A percentile compares a stretch with the other conserved stretches of the same genome.
These are phyloP conservation scores for Cyclophora punctaria DNA, from an alignment of 2,888 invertebrate genomes.

Conservation along the genomic window DNA sequence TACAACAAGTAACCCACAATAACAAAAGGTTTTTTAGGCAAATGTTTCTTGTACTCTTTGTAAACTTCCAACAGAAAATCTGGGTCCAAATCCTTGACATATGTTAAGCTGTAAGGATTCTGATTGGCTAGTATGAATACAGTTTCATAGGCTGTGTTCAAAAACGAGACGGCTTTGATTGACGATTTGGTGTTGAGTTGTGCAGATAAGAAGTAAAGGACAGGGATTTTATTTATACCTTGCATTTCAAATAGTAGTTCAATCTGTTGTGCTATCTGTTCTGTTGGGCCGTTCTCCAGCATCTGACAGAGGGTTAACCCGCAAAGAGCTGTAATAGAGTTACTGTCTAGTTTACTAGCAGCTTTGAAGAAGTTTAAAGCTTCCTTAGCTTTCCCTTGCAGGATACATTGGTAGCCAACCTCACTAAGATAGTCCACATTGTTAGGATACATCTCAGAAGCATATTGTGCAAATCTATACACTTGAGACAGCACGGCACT, in stretches of 20 bases:
- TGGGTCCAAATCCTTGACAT: constrained; percentile 86
- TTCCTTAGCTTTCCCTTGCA: constrained; percentile 84
- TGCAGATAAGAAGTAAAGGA: constrained; percentile 81
- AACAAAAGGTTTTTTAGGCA: constrained; percentile 77
- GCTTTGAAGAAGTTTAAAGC: constrained; percentile 86
- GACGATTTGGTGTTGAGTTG: constrained; percentile 74
- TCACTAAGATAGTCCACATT: constrained; percentile 85
- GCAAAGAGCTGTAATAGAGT: constrained; percentile 84
- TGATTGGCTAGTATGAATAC: constrained; percentile 49
- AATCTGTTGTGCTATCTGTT: constrained; percentile 88
- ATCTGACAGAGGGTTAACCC: constrained; percentile 90
- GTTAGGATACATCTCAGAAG: constrained; percentile 80
- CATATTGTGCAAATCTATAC: constrained; percentile 84
- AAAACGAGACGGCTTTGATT: constrained; percentile 70
- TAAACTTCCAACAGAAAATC: constrained; percentile 88
- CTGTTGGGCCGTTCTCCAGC: constrained; percentile 80
- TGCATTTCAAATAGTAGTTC: constrained; percentile 89
- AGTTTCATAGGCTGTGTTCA: constrained; percentile 78
- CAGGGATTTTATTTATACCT: constrained; percentile 78
- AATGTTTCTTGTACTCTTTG: constrained; percentile 83
- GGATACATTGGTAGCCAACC: constrained; percentile 85
- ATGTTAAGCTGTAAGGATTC: constrained; percentile 82
- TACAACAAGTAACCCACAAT: constrained; percentile 61
- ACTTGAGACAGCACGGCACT: constrained; percentile 82
- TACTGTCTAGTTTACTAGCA: constrained; percentile 89